Percentiles rank a stretch among this genome's conserved stretches.
Conservation (phyloP, 2,113 vertebrate genomes). For the Chaenogobius annularis region DNA sequence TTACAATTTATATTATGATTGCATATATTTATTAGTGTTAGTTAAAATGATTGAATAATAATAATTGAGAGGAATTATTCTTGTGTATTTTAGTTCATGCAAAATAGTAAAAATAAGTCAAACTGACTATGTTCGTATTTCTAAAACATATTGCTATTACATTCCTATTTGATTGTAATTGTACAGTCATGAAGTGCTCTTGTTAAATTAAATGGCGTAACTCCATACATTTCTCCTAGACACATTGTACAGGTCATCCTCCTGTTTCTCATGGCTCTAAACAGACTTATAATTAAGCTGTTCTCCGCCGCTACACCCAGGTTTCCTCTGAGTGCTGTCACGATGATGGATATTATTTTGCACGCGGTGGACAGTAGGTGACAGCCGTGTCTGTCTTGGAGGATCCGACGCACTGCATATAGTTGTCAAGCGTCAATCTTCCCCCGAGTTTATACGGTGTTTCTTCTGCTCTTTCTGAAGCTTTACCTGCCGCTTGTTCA, state of each 20-base stretch:
- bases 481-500: conserved; percentile 25
- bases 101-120: not conserved
- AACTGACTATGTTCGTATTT: not conserved
- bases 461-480: conserved; percentile 29
- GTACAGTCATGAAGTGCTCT: not conserved
- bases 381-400: conserved; percentile 44
- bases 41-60: no score
- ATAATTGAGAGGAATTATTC: no score
- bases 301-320: conserved; percentile 36
- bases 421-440: conserved; percentile 47
- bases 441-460: conserved; percentile 14
- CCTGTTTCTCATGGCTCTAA: not conserved
- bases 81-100: no score
- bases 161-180: not conserved
- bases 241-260: not conserved
- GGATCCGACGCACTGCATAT: conserved; percentile 26
- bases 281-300: conserved; percentile 50
- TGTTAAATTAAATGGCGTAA: not conserved
- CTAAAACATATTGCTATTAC: not conserved
- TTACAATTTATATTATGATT: no score
- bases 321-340: conserved; percentile 43
- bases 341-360: conserved; percentile 48
- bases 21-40: no score
- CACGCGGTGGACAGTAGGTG: conserved; percentile 33
- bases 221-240: not conserved